Conservation (phyloP, 2,113 vertebrate species). For the Hyla sarda region DNA sequence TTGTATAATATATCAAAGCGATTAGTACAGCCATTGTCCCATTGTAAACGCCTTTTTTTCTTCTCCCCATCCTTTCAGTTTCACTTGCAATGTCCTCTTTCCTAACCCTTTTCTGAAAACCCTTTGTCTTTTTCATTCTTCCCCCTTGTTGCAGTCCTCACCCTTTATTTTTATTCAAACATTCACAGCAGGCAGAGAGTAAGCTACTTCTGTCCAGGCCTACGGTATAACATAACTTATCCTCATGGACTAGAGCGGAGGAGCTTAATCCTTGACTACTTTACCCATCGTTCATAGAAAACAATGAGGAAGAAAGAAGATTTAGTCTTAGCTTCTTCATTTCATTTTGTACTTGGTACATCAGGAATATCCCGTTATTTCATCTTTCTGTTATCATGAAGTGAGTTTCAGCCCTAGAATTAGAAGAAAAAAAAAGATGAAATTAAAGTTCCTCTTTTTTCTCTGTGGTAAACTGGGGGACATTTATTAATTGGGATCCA, state of each 20-base stretch:
- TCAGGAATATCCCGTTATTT: not conserved
- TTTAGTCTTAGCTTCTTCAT: not conserved
- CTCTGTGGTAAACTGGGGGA: no score
- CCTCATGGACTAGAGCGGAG: slow-evolving; percentile 78
- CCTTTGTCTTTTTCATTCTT: slow-evolving; percentile 97
- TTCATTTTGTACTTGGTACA: not conserved
- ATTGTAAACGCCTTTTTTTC: slow-evolving; percentile 85
- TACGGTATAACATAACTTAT: slow-evolving; percentile 79
- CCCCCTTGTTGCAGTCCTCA: slow-evolving; percentile 95
- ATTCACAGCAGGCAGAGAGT: slow-evolving; percentile 92
- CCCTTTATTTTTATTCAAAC: slow-evolving; percentile 98
- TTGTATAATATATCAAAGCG: slow-evolving; percentile 99
- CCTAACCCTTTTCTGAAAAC: slow-evolving; percentile 93
- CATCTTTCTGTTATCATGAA: not conserved
- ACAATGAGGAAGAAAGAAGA: not conserved
- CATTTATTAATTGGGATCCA: no score
- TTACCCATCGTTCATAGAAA: not conserved
- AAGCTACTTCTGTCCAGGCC: slow-evolving; percentile 83
- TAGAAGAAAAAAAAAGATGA: no score
- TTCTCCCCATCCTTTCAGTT: slow-evolving; percentile 87
- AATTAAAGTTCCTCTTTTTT: no score
- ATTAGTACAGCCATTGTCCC: slow-evolving; percentile 99
- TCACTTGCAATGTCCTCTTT: slow-evolving; percentile 92
- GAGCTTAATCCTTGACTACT: slow-evolving; percentile 60
- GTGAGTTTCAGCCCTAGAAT: not conserved